Evolutionary conservation across 2,888 invertebrate genomes (phyloP).

Genomic region (Hedya salicella): DNA sequence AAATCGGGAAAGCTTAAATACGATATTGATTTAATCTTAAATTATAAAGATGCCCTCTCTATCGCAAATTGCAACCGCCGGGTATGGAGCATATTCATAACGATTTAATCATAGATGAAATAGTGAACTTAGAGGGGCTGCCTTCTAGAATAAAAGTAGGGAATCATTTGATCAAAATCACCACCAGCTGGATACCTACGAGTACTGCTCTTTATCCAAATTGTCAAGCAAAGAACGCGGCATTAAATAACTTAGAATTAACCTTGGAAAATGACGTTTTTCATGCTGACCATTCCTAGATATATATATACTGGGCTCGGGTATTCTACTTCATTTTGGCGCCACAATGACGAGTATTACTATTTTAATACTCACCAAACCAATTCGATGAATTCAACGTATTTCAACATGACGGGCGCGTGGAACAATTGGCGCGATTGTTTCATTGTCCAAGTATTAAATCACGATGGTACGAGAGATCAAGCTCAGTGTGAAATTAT

Average conservation of each 20-base stretch:
- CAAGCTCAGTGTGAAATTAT: neutral
- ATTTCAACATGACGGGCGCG: neutral
- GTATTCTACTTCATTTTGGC: neutral
- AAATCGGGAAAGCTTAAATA: neutral
- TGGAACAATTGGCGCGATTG: neutral
- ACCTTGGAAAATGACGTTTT: neutral
- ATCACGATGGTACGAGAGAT: neutral
- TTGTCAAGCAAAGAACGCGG: neutral
- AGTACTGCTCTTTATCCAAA: neutral
- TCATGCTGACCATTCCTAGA: neutral
- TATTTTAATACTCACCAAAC: no score
- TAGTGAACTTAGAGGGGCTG: no score
- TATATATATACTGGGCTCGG: conserved; percentile 12
- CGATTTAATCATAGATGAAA: no score
- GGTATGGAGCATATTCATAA: neutral
- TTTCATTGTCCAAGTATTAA: neutral
- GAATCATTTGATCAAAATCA: conserved; percentile 3
- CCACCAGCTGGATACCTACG: neutral
- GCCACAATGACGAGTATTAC: neutral
- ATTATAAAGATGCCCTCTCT: conserved; percentile 3
- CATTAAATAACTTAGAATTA: no score
- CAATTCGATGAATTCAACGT: neutral
- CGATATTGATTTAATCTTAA: neutral
- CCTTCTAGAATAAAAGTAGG: neutral
- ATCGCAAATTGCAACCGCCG: neutral